phyloP scores from a whole-genome alignment of 2,113 vertebrate species.

The Junco hyemalis region DNA sequence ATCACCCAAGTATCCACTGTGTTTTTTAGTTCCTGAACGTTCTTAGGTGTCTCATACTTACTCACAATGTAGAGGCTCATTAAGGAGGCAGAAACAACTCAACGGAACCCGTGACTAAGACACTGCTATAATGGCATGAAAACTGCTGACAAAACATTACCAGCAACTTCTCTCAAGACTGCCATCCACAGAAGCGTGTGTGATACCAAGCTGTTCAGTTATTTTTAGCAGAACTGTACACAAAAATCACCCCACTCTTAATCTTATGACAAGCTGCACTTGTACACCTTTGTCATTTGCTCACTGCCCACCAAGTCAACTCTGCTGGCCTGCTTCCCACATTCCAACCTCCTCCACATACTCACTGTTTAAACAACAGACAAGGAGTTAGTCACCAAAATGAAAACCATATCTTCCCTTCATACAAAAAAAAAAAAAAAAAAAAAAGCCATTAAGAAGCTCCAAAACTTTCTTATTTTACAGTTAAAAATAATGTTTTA shows the following conservation, averaged over 20 bases:
- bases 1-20: neutral
- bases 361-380: neutral
- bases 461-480: neutral
- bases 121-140: neutral
- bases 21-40: neutral
- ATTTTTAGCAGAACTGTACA: constrained; percentile 2
- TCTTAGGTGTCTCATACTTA: neutral
- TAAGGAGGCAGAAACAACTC: neutral
- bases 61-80: neutral
- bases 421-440: neutral
- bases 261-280: neutral
- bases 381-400: neutral
- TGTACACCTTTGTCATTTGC: neutral
- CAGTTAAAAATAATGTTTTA: neutral
- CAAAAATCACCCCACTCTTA: neutral
- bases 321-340: neutral
- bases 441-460: neutral
- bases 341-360: neutral
- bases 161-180: neutral
- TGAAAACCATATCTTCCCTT: neutral
- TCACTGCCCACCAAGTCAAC: neutral
- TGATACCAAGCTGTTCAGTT: neutral
- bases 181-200: neutral
- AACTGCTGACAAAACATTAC: neutral
- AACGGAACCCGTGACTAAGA: neutral